Percentiles rank a stretch among this genome's conserved stretches.
Conservation (phyloP, 2,797 vertebrate genomes). For the Sebastolobus altivelis region DNA sequence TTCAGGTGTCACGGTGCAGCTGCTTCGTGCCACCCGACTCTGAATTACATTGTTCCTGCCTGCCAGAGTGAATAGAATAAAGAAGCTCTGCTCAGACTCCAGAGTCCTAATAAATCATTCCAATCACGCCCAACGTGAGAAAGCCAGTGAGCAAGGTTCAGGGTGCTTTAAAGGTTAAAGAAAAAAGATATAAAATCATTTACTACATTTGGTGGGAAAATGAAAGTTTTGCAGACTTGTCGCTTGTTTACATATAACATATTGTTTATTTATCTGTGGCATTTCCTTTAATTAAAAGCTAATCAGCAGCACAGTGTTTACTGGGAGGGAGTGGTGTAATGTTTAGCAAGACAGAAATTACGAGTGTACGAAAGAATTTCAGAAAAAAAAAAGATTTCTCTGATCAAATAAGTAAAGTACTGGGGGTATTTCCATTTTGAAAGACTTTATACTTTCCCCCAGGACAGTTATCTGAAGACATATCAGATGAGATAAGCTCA, state of each 20-base stretch:
- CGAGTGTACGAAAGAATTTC: not conserved
- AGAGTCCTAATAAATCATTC: conserved; percentile 10
- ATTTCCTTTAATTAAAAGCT: conserved; percentile 11
- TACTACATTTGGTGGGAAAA: not conserved
- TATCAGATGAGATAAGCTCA: not conserved
- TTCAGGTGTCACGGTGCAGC: conserved; percentile 41
- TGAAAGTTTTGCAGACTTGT: not conserved
- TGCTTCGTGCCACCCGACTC: conserved; percentile 23
- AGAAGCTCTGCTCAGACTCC: not conserved
- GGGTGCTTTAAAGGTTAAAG: not conserved
- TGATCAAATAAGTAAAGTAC: not conserved
- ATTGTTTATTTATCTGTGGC: conserved; percentile 4
- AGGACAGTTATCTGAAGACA: not conserved
- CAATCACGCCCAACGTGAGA: not conserved
- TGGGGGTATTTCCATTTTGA: not conserved
- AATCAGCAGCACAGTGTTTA: conserved; percentile 1
- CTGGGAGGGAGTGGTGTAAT: not conserved
- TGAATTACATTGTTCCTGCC: conserved; percentile 47
- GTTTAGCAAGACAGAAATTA: not conserved
- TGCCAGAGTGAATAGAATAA: conserved; percentile 21
- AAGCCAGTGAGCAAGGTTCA: not conserved
- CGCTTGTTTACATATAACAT: not conserved
- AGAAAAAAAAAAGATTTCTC: not conserved
- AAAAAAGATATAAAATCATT: not conserved
- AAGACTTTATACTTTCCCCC: not conserved